Percentiles rank a stretch among this genome's conserved stretches.
These are phyloP conservation scores for Listronotus oregonensis DNA, from an alignment of 1,140 invertebrate species.

Conservation along the genomic window DNA sequence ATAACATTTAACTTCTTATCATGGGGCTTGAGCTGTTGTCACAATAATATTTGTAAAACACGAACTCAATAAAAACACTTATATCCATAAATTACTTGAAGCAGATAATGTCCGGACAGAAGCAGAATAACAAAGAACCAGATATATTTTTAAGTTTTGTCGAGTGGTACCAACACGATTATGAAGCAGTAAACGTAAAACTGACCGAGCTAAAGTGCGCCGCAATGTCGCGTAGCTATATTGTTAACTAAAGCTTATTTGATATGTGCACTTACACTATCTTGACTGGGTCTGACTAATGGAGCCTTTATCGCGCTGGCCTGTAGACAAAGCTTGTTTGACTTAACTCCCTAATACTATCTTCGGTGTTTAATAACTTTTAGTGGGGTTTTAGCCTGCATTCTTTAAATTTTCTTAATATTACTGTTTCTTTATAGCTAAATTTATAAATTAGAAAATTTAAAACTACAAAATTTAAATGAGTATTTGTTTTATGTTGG, in stretches of 20 bases:
- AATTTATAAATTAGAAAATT: too few relatives aligned
- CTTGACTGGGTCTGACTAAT: constrained; percentile 50
- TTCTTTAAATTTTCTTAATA: constrained; percentile 25
- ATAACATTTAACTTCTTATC: too few relatives aligned
- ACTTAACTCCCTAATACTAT: constrained; percentile 37
- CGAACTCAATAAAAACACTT: constrained; percentile 5
- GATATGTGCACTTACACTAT: constrained; percentile 53
- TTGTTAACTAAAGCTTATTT: constrained; percentile 47
- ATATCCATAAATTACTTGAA: constrained; percentile 14
- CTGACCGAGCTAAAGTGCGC: constrained; percentile 39
- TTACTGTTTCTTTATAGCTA: neutral
- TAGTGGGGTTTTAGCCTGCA: constrained; percentile 17
- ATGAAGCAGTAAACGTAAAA: constrained; percentile 42
- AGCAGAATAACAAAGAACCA: constrained; percentile 11
- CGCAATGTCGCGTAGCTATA: constrained; percentile 46
- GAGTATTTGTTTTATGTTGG: too few relatives aligned
- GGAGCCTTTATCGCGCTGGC: constrained; percentile 49
- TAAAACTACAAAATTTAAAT: too few relatives aligned
- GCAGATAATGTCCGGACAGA: constrained; percentile 10
- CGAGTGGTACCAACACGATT: constrained; percentile 36
- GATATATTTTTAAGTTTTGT: constrained; percentile 1
- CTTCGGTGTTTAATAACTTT: constrained; percentile 33
- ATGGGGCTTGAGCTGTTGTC: neutral
- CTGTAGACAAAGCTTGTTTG: constrained; percentile 37
- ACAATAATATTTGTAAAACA: constrained; percentile 11